Percentiles rank a stretch among this genome's conserved stretches.
These are phyloP conservation scores for Ptilonorhynchus violaceus DNA, from an alignment of 2,113 vertebrate species.

Conservation along the genomic window DNA sequence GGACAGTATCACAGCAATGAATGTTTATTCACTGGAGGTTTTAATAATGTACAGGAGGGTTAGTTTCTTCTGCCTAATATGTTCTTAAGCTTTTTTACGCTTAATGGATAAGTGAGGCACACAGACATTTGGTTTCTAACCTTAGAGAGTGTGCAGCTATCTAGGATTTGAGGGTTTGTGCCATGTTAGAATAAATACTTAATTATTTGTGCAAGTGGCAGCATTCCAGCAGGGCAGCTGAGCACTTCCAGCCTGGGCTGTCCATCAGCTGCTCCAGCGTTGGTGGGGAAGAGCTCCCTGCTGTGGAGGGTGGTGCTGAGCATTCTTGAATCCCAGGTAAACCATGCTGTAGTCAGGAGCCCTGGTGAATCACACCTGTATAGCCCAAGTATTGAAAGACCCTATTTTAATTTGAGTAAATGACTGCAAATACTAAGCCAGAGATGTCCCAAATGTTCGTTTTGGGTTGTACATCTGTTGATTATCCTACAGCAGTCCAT, in stretches of 20 bases:
- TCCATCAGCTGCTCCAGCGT: neutral
- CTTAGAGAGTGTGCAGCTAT: neutral
- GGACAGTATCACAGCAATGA: rapidly evolving
- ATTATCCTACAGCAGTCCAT: rapidly evolving
- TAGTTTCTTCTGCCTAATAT: neutral
- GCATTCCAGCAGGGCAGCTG: neutral
- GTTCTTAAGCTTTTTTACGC: neutral
- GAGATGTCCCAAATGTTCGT: neutral
- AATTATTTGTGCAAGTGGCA: neutral
- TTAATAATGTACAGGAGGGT: neutral
- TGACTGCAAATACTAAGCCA: neutral
- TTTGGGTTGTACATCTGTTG: neutral
- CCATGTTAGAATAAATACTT: neutral
- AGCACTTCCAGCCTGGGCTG: neutral
- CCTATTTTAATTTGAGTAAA: neutral
- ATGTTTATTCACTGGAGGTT: neutral
- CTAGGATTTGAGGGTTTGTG: neutral
- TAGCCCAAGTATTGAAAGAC: neutral
- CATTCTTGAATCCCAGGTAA: neutral
- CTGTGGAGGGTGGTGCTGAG: neutral
- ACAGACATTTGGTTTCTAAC: neutral
- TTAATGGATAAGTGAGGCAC: neutral
- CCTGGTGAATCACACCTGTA: neutral
- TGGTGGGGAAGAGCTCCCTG: neutral
- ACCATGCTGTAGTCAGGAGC: neutral